phyloP scores from a whole-genome alignment of 2,113 vertebrate genomes.

The Poeciliopsis occidentalis region DNA sequence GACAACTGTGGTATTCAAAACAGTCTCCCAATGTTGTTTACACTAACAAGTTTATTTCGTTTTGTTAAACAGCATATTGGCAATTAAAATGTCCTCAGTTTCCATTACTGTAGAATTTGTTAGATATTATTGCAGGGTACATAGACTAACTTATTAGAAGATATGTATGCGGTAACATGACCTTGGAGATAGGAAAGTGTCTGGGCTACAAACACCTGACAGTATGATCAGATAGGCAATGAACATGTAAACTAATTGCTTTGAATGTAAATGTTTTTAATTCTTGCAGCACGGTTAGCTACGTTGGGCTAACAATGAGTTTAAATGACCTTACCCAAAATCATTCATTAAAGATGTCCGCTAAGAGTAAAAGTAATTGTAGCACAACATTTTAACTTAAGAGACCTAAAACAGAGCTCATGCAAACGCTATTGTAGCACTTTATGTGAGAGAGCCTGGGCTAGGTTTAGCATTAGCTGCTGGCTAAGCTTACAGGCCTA shows the following conservation, averaged over 20 bases:
- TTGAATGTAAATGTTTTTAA: background rate
- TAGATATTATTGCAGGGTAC: background rate
- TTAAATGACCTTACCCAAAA: constrained; percentile 67
- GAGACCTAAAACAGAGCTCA: background rate
- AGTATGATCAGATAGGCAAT: background rate
- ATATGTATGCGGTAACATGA: constrained; percentile 25
- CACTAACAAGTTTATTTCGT: background rate
- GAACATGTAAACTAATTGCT: background rate
- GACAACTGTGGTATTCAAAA: constrained; percentile 11
- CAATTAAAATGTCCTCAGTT: background rate
- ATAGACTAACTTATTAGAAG: background rate
- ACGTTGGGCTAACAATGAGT: constrained; percentile 14
- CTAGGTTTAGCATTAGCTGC: constrained; percentile 49
- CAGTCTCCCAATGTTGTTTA: background rate
- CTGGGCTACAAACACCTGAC: background rate
- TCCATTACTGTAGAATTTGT: background rate
- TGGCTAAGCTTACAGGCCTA: constrained; percentile 48
- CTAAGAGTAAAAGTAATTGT: background rate
- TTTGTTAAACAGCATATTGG: background rate
- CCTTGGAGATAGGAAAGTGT: constrained; percentile 33
- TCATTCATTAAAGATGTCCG: background rate
- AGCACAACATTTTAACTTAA: fast-evolving
- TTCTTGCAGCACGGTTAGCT: background rate
- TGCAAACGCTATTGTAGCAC: fast-evolving
- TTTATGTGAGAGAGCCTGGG: fast-evolving